These are phyloP conservation scores for Cylloceria caligata DNA, from an alignment of 2,888 invertebrate genomes.

Conservation along the genomic window DNA sequence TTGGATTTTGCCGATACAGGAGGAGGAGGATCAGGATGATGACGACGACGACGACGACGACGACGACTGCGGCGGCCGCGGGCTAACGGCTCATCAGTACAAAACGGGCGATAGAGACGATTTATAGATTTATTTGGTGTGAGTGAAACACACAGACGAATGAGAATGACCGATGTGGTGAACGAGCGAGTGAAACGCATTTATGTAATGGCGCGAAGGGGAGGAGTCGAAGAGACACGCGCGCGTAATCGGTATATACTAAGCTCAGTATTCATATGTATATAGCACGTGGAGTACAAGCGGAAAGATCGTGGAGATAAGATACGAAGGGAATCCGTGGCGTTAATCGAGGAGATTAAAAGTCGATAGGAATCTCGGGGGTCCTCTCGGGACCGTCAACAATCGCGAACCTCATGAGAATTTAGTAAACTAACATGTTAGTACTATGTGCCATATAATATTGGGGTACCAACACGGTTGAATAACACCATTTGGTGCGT, in stretches of 20 bases:
- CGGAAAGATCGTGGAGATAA: slow-evolving; percentile 45
- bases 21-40: neutral
- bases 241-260: slow-evolving; percentile 15
- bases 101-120: slow-evolving; percentile 35
- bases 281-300: slow-evolving; percentile 32
- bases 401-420: slow-evolving; percentile 20
- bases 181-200: slow-evolving; percentile 42
- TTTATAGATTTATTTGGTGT: slow-evolving; percentile 47
- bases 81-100: slow-evolving; percentile 40
- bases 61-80: neutral
- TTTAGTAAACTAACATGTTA: neutral
- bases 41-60: too few species aligned
- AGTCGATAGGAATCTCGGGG: slow-evolving; percentile 51
- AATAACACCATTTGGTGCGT: too few species aligned
- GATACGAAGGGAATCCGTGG: slow-evolving; percentile 46
- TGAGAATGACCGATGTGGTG: slow-evolving; percentile 45
- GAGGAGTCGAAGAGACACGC: slow-evolving; percentile 37
- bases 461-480: too few species aligned
- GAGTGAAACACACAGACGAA: neutral
- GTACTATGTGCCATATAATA: neutral
- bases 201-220: slow-evolving; percentile 44
- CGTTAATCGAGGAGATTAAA: slow-evolving; percentile 62
- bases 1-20: slow-evolving; percentile 46
- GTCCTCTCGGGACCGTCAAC: slow-evolving; percentile 18
- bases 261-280: slow-evolving; percentile 14